A percentile compares a stretch with the other conserved stretches of the same genome.
Conservation (phyloP, 2,797 vertebrate species). For the Poeciliopsis presidionis region DNA sequence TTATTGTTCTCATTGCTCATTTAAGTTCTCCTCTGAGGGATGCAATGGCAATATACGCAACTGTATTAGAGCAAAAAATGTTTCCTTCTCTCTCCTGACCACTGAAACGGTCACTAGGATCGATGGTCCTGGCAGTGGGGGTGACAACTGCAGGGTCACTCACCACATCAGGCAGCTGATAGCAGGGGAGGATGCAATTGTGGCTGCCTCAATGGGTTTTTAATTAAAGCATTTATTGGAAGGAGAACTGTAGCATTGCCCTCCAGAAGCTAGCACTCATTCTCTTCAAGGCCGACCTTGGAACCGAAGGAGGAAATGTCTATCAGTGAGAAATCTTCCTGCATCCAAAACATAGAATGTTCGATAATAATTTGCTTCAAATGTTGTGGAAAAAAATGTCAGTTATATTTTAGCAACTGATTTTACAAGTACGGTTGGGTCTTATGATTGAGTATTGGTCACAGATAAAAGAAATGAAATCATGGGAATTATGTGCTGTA, state of each 20-base stretch:
- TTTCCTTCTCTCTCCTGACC: conserved; percentile 23
- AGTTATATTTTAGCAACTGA: conserved; percentile 18
- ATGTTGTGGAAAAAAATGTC: conserved; percentile 6
- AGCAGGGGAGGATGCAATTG: conserved; percentile 64
- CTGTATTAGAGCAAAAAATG: conserved; percentile 15
- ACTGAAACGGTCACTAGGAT: conserved; percentile 39
- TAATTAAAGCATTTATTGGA: conserved; percentile 72
- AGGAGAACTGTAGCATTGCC: conserved; percentile 37
- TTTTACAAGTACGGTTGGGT: conserved; percentile 14
- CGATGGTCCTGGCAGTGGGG: conserved; percentile 49
- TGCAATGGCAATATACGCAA: conserved; percentile 52
- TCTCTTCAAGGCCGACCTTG: conserved; percentile 59
- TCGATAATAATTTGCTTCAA: conserved; percentile 46
- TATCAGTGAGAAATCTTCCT: conserved; percentile 41
- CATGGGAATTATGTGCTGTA: not conserved
- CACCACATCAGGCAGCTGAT: conserved; percentile 62
- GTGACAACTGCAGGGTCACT: conserved; percentile 68
- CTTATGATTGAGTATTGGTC: conserved; percentile 17
- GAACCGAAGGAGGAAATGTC: conserved; percentile 21
- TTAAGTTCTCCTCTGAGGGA: conserved; percentile 66
- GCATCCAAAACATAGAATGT: conserved; percentile 42
- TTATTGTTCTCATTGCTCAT: conserved; percentile 74
- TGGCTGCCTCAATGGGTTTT: conserved; percentile 62
- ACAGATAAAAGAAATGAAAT: not conserved
- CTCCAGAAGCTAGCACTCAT: conserved; percentile 41